Evolutionary conservation across 2,888 invertebrate species (phyloP).

Genomic region (Entomobrya multifasciata): DNA sequence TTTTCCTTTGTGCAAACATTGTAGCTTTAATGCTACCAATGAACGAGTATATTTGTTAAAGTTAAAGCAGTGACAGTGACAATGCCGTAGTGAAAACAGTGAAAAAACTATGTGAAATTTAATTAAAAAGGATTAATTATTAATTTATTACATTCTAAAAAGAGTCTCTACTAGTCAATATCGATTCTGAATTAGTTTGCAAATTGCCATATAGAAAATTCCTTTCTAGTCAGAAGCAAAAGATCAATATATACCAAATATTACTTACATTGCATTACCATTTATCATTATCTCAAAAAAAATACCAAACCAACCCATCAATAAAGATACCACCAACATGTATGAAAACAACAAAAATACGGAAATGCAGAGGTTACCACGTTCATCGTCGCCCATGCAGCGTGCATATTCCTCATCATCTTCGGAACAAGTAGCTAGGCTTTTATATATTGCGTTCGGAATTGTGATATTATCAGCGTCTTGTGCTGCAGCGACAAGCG

Average conservation of each 20-base stretch:
- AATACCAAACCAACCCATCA: background rate
- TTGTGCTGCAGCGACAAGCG: constrained; percentile 25
- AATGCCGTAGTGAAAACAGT: too few species aligned
- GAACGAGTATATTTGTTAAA: too few species aligned
- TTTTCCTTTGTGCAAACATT: too few species aligned
- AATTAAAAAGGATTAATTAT: too few species aligned
- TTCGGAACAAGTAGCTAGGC: constrained; percentile 26
- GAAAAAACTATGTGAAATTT: too few species aligned
- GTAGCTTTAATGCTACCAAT: too few species aligned
- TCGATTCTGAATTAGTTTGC: background rate
- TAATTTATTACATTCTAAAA: too few species aligned
- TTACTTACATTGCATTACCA: too few species aligned
- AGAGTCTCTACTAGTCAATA: constrained; percentile 20
- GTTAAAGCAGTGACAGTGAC: too few species aligned
- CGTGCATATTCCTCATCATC: background rate
- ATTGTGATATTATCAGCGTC: constrained; percentile 38
- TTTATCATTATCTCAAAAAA: too few species aligned
- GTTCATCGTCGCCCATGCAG: background rate
- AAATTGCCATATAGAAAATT: constrained; percentile 1
- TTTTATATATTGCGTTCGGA: constrained; percentile 26
- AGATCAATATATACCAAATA: background rate
- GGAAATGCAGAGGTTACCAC: background rate
- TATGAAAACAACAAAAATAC: background rate
- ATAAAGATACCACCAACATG: too few species aligned
- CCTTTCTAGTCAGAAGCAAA: constrained; percentile 20